Conservation (phyloP, 2,113 vertebrate species). For the Chaenocephalus aceratus region DNA sequence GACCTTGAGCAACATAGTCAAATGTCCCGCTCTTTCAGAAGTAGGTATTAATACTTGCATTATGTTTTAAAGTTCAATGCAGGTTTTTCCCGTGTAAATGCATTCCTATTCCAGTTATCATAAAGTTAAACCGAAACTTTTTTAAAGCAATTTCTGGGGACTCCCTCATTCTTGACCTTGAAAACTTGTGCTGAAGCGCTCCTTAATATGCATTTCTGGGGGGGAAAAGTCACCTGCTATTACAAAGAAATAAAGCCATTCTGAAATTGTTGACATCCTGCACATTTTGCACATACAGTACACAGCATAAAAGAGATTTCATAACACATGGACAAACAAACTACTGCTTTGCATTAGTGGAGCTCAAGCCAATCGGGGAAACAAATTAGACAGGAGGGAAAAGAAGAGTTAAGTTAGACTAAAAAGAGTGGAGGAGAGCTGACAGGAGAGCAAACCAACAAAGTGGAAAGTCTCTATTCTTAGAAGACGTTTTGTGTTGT, state of each 20-base stretch:
- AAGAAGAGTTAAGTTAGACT: not conserved
- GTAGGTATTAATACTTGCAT: not conserved
- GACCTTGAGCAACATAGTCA: not conserved
- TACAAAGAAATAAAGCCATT: too few relatives aligned
- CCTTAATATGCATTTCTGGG: too few relatives aligned
- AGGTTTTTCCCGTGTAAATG: too few relatives aligned
- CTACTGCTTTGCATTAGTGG: not conserved
- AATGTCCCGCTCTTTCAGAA: not conserved
- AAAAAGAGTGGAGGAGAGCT: not conserved
- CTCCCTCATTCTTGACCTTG: not conserved
- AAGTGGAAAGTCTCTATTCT: slow-evolving; percentile 40
- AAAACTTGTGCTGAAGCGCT: not conserved
- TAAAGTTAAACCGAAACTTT: not conserved
- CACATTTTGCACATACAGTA: too few relatives aligned
- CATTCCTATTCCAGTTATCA: not conserved
- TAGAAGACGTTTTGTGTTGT: slow-evolving; percentile 37
- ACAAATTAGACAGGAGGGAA: not conserved
- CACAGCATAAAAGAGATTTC: too few relatives aligned
- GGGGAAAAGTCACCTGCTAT: too few relatives aligned
- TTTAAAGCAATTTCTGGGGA: not conserved
- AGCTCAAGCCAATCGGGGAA: not conserved
- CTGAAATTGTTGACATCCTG: too few relatives aligned
- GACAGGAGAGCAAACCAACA: slow-evolving; percentile 6
- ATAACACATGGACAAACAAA: slow-evolving; percentile 2
- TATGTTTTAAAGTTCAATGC: not conserved